These are phyloP conservation scores for Dusona sp. DNA, from an alignment of 2,888 invertebrate genomes.

Conservation along the genomic window DNA sequence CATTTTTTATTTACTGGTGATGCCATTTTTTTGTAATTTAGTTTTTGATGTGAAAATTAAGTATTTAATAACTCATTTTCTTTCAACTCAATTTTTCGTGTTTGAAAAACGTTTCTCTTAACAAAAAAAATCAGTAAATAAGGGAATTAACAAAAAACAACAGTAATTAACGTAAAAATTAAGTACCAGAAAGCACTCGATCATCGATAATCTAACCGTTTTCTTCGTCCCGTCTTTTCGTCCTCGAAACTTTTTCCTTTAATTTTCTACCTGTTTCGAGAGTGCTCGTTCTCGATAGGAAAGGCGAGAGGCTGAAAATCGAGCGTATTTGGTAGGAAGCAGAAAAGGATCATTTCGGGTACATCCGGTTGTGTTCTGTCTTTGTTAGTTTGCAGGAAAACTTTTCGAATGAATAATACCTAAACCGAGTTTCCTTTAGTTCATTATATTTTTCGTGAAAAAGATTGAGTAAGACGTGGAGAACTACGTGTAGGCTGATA, in stretches of 20 bases:
- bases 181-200: neutral
- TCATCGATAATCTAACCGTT: neutral
- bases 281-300: neutral
- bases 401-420: neutral
- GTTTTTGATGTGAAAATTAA: neutral
- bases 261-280: conserved; percentile 12
- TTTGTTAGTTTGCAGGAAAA: neutral
- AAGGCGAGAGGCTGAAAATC: neutral
- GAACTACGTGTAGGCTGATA: neutral
- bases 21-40: neutral
- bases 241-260: neutral
- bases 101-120: neutral
- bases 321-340: no score
- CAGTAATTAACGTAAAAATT: neutral
- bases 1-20: neutral
- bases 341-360: neutral
- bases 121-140: no score
- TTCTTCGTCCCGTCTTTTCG: neutral
- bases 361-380: conserved; percentile 8
- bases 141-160: no score
- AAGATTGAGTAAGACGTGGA: neutral
- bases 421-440: neutral
- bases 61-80: neutral
- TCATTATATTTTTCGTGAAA: neutral
- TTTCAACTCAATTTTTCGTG: neutral